Evolutionary conservation across 2,113 vertebrate species (phyloP).

Genomic region (Alces alces): DNA sequence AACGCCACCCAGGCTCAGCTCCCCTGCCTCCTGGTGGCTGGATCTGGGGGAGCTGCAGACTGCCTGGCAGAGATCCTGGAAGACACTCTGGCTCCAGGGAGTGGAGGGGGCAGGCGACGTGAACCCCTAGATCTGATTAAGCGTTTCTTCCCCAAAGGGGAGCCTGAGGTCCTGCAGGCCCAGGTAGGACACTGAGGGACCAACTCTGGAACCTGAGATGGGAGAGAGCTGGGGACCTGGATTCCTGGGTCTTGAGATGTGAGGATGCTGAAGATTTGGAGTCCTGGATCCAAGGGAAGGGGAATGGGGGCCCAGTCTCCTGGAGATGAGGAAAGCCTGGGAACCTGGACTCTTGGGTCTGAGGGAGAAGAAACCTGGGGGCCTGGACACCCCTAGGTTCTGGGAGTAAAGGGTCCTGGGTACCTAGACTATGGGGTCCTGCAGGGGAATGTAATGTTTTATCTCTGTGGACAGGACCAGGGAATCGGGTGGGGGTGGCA

Average conservation of each 20-base stretch:
- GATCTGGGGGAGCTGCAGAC: constrained; percentile 87
- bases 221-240: not conserved
- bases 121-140: constrained; percentile 16
- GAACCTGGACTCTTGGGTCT: not conserved
- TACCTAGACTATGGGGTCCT: not conserved
- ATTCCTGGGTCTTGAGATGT: not conserved
- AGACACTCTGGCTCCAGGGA: constrained; percentile 73
- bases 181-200: constrained; percentile 26
- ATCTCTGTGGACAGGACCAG: not conserved
- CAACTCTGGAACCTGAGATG: not conserved
- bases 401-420: not conserved
- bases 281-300: not conserved
- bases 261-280: not conserved
- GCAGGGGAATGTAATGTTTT: not conserved
- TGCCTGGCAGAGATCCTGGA: constrained; percentile 84
- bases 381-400: not conserved
- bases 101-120: constrained; percentile 53
- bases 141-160: constrained; percentile 52
- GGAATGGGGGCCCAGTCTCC: not conserved
- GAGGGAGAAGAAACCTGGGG: not conserved
- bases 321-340: not conserved
- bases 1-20: constrained; percentile 83
- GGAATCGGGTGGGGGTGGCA: not conserved
- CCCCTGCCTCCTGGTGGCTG: constrained; percentile 87
- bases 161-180: constrained; percentile 58